Evolutionary conservation across 2,888 invertebrate genomes (phyloP).

Genomic region (Entomobrya multifasciata): DNA sequence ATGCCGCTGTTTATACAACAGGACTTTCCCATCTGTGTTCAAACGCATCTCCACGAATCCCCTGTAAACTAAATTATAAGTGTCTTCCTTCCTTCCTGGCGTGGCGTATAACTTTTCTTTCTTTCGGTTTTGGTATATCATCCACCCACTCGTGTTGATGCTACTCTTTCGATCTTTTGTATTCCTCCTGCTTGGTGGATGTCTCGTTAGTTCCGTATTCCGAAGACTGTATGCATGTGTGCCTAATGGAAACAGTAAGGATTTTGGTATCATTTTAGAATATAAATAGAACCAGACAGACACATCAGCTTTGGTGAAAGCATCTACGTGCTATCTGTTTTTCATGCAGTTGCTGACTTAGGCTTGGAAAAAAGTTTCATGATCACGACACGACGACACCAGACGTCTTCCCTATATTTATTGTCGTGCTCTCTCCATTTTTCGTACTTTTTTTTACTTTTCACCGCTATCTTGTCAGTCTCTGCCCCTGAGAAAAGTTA

Average conservation of each 20-base stretch:
- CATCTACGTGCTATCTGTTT: not conserved
- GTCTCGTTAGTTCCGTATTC: constrained; percentile 45
- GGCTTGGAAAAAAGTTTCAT: constrained; percentile 55
- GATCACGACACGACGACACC: constrained; percentile 62
- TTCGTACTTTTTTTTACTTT: not conserved
- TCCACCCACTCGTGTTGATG: not conserved
- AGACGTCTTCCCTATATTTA: constrained; percentile 64
- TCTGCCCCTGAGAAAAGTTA: not conserved
- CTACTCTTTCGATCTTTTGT: not conserved
- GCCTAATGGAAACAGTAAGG: constrained; percentile 39
- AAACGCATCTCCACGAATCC: too few species aligned
- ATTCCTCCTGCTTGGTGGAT: constrained; percentile 8
- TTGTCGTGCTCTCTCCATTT: constrained; percentile 23
- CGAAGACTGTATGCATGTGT: constrained; percentile 48
- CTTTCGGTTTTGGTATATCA: not conserved
- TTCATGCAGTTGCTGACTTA: constrained; percentile 37
- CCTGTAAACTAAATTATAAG: not conserved
- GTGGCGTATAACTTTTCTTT: constrained; percentile 13
- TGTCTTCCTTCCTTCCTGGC: constrained; percentile 14
- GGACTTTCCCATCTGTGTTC: too few species aligned
- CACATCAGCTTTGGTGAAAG: too few species aligned
- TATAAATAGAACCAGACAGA: not conserved
- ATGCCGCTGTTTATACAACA: not conserved
- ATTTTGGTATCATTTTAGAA: constrained; percentile 41
- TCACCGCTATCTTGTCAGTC: constrained; percentile 5